Evolutionary conservation across 2,113 vertebrate genomes (phyloP).

Genomic region (Podiceps cristatus): DNA sequence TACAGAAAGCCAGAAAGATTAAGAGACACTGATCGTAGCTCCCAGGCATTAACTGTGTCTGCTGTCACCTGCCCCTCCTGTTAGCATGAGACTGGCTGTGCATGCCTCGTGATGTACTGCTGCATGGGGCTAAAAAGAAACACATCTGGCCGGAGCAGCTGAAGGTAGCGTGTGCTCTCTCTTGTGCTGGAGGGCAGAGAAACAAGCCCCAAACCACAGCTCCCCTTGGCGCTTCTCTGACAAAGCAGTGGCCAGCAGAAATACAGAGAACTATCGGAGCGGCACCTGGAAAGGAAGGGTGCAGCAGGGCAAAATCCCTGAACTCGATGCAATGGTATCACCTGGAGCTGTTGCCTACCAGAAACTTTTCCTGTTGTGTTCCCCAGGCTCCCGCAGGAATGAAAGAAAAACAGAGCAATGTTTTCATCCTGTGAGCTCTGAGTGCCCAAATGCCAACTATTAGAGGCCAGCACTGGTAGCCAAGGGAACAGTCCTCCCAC

Average conservation of each 20-base stretch:
- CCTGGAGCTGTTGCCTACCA: not conserved
- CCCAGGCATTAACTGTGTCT: not conserved
- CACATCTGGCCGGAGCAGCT: not conserved
- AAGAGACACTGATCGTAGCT: not conserved
- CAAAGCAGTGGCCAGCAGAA: not conserved
- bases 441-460: conserved; percentile 14
- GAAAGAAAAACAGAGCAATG: not conserved
- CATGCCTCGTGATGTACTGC: not conserved
- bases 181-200: not conserved
- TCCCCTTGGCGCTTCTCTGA: not conserved
- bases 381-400: not conserved
- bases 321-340: not conserved
- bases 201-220: not conserved
- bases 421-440: not conserved
- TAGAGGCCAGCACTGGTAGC: conserved; percentile 27
- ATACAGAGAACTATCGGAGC: not conserved
- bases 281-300: not conserved
- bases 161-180: not conserved
- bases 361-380: not conserved
- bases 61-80: not conserved
- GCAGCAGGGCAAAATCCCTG: not conserved
- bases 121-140: not conserved
- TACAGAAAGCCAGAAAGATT: not conserved
- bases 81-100: not conserved
- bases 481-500: conserved; percentile 46